A percentile compares a stretch with the other conserved stretches of the same genome.
Conservation (phyloP, 2,888 invertebrate species). For the Callosobruchus maculatus region DNA sequence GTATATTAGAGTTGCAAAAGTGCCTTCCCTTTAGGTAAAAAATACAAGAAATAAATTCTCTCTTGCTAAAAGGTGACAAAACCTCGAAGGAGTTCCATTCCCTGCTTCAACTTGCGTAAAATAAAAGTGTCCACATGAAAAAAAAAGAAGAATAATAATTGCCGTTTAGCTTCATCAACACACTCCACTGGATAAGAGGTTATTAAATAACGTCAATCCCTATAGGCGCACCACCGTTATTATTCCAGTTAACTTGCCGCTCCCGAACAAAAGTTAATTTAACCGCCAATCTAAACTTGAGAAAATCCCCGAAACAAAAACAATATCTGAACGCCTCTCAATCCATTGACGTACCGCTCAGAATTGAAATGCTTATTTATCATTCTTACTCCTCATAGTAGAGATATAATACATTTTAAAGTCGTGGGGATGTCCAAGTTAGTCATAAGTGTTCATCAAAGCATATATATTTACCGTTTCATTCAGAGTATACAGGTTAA, state of each 20-base stretch:
- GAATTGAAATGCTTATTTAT: too few species aligned
- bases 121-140: background rate
- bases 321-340: background rate
- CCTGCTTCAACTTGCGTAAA: background rate
- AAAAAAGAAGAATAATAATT: background rate
- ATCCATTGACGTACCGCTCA: background rate
- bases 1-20: too few species aligned
- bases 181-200: background rate
- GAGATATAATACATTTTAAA: too few species aligned
- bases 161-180: background rate
- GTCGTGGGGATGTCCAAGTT: too few species aligned
- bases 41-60: too few species aligned
- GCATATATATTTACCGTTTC: too few species aligned
- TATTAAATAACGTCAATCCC: background rate
- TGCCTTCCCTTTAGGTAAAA: too few species aligned
- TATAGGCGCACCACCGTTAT: background rate
- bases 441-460: too few species aligned
- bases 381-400: too few species aligned
- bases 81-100: background rate
- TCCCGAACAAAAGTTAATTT: background rate
- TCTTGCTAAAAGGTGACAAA: background rate
- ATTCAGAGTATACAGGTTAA: too few species aligned
- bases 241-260: background rate
- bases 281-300: background rate
- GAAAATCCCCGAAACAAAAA: background rate